Evolutionary conservation across 2,888 invertebrate species (phyloP), one percentile per base, ranked within the genome.

Genomic region (Noctua pronuba): DNA sequence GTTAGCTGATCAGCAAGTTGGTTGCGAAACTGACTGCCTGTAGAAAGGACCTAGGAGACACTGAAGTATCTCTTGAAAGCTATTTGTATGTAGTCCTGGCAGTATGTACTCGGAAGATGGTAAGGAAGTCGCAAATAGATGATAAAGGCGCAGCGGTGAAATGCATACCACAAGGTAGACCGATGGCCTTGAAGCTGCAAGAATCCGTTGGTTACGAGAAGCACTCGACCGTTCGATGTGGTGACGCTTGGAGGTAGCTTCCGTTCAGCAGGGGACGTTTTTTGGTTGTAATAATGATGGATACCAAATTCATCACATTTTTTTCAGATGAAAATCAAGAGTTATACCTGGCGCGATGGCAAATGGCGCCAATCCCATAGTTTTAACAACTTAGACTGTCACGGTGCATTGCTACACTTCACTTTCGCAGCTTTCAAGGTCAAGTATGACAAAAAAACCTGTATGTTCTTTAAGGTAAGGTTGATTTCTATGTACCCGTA

Each of bases 331-430:
- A 87, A 79, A 62, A 0, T 86, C 1, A 87, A 82, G 46, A 73
- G 74, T 4, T 86, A 38, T 28, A 7, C 62, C 1, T 86, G 84
- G 83, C 65, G 62, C 1, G 70, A 83, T 31, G 80, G 65, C 0
- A 82, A 82, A 62, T 89, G 87, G 90, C 82, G 60, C 1, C 28
- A 64, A 0, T 49, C 24, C 2, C 79, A 73, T 16, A 38, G 78
- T n/a, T 69, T 89, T n/a, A 84, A 82, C 64, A 82, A 82, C 18
- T 38, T 87, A n/a, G 77, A 80, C 38, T 90, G 90, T 35, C 86
- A 85, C 10, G 71, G 87, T 70, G 1, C 35, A 3, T 0, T 90
- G 18, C 18, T 83, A 0, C 46, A 85, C 11, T 55, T 84, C 10
- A 64, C 87, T 0, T 72, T 44, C 1, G 0, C 35, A 18, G 66